A percentile compares a stretch with the other conserved stretches of the same genome.
Evolutionary conservation across 2,797 vertebrate genomes (phyloP).

Genomic region (Sarcophilus harrisii): DNA sequence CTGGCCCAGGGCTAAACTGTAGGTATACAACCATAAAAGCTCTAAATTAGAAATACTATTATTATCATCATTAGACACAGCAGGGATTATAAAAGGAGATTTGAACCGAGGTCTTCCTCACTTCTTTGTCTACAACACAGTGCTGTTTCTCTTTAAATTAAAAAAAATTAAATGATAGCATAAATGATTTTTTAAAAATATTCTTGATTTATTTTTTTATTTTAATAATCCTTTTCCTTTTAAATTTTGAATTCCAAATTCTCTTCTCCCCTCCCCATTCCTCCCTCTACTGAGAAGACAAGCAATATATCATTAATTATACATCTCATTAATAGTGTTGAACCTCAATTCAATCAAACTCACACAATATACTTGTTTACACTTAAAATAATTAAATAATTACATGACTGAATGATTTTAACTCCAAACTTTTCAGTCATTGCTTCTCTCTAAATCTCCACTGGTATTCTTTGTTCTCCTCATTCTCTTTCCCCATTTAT

Average conservation of each 20-base stretch:
- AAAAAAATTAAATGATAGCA: background rate
- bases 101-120: background rate
- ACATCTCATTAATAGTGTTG: background rate
- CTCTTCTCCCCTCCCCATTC: background rate
- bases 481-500: background rate
- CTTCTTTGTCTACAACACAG: background rate
- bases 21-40: background rate
- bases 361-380: background rate
- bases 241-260: background rate
- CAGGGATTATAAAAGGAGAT: background rate
- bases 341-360: background rate
- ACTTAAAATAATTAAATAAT: background rate
- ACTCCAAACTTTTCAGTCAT: background rate
- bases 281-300: background rate
- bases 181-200: background rate
- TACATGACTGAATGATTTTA: background rate
- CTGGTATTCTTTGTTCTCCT: background rate
- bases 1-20: background rate
- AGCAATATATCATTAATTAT: background rate
- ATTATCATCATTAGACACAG: background rate
- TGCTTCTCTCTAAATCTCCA: background rate
- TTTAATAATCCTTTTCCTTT: background rate
- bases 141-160: background rate
- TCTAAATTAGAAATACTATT: background rate
- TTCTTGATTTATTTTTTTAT: background rate